Base-by-base conservation (phyloP, 1,140 invertebrate genomes). In the Penaeus japonicus region DNA sequence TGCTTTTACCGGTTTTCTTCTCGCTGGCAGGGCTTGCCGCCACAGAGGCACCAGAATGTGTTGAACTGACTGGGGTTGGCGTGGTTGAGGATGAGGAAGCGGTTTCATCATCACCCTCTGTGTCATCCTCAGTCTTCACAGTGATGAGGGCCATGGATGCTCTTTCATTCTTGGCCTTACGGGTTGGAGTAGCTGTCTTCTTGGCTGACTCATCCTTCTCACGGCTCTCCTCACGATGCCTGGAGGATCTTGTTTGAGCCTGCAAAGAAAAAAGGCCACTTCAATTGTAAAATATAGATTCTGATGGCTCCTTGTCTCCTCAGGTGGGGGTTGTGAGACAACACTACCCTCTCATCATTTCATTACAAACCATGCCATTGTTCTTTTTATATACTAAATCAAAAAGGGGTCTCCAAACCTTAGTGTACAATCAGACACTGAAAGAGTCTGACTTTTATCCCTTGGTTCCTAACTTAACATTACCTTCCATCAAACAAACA, bases 221-320 rank as follows among this genome's bases (percentile, higher is more conserved):
- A 47, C 90, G 84, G 30, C 54, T 47, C 17, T 85, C 84, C 24
- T 89, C 89, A 59, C 75, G 84, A 32, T 86, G 89, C 47, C 82
- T 89, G 17, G 86, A 88, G 35, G 86, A 82, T 27, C 86, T 79
- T 47, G 86, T 88, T 24, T 88, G 86, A 27, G 86, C 80, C 86
- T 88, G 32, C 15, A 53, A 78, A 53, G 20, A 87, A 12, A 7
- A 59, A 47, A 65, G 39, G 47, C 20, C 18, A n/a, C n/a, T n/a
- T n/a, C n/a, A n/a, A n/a, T n/a, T n/a, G n/a, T n/a, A n/a, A n/a
- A n/a, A n/a, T n/a, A n/a, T n/a, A n/a, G n/a, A n/a, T n/a, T n/a
- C n/a, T n/a, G n/a, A n/a, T n/a, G n/a, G n/a, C n/a, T n/a, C n/a
- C n/a, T n/a, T n/a, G n/a, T n/a, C n/a, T n/a, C n/a, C n/a, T n/a